Conservation (phyloP, 2,113 vertebrate species). For the Trochalopteron elliotii region DNA sequence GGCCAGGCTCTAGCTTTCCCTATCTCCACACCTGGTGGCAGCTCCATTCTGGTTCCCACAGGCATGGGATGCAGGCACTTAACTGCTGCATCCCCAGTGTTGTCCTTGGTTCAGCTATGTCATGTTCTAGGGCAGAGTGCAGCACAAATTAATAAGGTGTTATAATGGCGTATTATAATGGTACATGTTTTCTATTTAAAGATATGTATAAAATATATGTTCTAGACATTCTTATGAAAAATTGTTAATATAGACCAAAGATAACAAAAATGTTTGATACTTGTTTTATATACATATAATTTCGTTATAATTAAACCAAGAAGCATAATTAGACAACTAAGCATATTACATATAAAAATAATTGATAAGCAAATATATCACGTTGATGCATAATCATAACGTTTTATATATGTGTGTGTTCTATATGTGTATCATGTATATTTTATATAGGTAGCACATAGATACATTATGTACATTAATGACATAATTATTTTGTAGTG, state of each 20-base stretch:
- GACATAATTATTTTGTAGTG: rapidly evolving
- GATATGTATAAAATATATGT: neutral
- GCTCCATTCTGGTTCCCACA: rapidly evolving
- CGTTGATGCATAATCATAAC: neutral
- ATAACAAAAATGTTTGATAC: rapidly evolving
- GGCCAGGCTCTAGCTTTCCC: neutral
- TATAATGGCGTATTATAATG: rapidly evolving
- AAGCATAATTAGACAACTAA: neutral
- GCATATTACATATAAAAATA: neutral
- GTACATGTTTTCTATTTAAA: neutral
- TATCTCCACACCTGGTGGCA: rapidly evolving
- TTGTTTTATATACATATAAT: neutral
- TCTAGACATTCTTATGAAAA: neutral
- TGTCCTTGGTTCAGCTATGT: neutral
- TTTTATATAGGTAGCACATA: neutral
- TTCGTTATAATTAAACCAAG: neutral
- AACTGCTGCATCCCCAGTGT: neutral
- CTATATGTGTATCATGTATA: rapidly evolving
- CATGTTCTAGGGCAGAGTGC: neutral
- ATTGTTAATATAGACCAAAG: neutral
- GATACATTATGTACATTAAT: neutral
- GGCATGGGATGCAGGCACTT: neutral
- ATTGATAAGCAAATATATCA: neutral
- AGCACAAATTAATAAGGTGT: neutral
- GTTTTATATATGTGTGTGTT: neutral